Conservation (phyloP, 2,797 vertebrate genomes). For the Muraenolepis orangiensis region DNA sequence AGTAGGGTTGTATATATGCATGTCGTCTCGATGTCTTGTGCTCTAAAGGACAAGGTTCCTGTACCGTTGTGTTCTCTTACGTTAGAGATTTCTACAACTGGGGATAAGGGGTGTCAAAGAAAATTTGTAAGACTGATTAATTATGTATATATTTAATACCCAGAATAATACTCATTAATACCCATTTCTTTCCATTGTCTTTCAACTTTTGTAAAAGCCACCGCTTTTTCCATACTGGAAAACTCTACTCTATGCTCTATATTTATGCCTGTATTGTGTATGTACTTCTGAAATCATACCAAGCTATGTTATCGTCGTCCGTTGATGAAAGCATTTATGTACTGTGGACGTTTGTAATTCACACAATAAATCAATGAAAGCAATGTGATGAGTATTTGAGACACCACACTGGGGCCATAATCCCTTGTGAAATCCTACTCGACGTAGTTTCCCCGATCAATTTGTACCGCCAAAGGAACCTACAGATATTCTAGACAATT, state of each 20-base stretch:
- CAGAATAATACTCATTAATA: too few species aligned
- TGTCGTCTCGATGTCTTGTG: too few species aligned
- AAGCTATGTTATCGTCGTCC: neutral
- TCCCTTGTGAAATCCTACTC: neutral
- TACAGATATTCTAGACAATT: neutral
- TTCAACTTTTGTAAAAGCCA: neutral
- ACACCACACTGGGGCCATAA: too few species aligned
- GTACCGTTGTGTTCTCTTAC: too few species aligned
- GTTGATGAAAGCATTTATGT: neutral
- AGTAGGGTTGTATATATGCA: too few species aligned
- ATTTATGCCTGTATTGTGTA: slow-evolving; percentile 35
- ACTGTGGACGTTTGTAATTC: neutral
- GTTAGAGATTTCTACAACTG: neutral
- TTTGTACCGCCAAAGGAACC: neutral
- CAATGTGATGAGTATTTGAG: too few species aligned
- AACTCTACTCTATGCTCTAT: slow-evolving; percentile 46
- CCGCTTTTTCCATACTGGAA: slow-evolving; percentile 70
- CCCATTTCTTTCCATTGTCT: neutral
- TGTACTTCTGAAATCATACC: neutral
- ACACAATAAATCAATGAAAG: neutral
- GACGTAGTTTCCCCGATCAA: neutral
- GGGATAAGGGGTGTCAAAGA: neutral
- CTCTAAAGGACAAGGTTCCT: too few species aligned
- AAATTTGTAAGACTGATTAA: neutral
- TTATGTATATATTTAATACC: too few species aligned